These are phyloP conservation scores for Merops nubicus DNA, from an alignment of 2,113 vertebrate species.

Conservation along the genomic window DNA sequence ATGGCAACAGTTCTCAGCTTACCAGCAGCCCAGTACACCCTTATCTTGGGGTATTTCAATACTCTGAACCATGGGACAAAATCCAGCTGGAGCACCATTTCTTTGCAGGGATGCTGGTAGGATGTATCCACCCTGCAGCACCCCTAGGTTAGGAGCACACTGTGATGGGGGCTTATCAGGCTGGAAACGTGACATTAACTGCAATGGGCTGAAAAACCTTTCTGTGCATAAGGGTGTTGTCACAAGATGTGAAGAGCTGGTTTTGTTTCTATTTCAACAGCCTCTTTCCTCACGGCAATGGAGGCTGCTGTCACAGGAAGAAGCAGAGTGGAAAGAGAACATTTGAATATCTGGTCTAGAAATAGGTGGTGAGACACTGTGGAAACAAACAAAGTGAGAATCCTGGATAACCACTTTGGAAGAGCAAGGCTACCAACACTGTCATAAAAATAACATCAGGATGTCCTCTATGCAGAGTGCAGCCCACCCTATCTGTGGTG, in stretches of 20 bases:
- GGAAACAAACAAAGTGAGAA: not conserved
- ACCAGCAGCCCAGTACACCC: not conserved
- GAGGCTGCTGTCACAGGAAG: not conserved
- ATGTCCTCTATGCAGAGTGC: not conserved
- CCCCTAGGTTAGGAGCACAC: not conserved
- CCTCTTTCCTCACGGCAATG: fast-evolving
- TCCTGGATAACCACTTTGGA: not conserved
- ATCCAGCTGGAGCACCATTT: not conserved
- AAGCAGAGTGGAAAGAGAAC: not conserved
- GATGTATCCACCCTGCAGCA: not conserved
- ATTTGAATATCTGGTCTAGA: not conserved
- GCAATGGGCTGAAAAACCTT: not conserved
- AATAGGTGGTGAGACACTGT: not conserved
- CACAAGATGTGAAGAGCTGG: not conserved
- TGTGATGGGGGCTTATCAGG: too few relatives aligned
- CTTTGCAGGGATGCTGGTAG: not conserved
- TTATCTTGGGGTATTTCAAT: not conserved
- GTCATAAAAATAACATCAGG: not conserved
- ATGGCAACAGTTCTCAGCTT: not conserved
- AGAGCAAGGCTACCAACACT: not conserved
- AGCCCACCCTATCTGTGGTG: not conserved
- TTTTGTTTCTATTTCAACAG: not conserved
- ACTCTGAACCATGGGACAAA: not conserved
- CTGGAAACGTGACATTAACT: not conserved
- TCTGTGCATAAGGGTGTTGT: too few relatives aligned